These are phyloP conservation scores for Epizoanthus ramosus DNA, from an alignment of 92 coral and sea anemone genomes.

Conservation along the genomic window DNA sequence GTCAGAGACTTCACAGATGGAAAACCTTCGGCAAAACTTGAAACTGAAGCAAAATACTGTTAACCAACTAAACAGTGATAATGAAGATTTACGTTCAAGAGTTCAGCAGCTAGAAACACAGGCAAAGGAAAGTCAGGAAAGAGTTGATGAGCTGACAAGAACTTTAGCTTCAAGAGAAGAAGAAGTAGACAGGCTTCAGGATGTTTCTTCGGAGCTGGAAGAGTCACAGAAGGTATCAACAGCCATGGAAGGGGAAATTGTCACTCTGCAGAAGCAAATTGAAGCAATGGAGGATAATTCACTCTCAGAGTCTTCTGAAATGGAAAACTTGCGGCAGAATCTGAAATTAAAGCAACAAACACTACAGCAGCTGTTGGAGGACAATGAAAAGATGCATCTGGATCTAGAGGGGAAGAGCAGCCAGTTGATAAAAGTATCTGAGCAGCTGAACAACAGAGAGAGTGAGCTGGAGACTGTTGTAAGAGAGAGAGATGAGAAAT, in stretches of 20 bases:
- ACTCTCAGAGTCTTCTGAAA: constrained; percentile 78
- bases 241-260: constrained; percentile 66
- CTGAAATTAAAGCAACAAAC: constrained; percentile 80
- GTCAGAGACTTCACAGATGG: constrained; percentile 83
- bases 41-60: constrained; percentile 83
- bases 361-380: constrained; percentile 78
- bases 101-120: constrained; percentile 65
- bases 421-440: constrained; percentile 46
- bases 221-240: constrained; percentile 45
- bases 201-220: constrained; percentile 52
- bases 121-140: constrained; percentile 73
- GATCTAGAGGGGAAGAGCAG: constrained; percentile 51
- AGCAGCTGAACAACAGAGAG: constrained; percentile 56
- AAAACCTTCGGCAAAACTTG: constrained; percentile 80
- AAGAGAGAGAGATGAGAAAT: constrained; percentile 71
- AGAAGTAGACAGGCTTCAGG: constrained; percentile 54
- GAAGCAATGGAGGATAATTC: constrained; percentile 81
- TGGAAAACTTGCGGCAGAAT: constrained; percentile 81
- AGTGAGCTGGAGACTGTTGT: constrained; percentile 63
- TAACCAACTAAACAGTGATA: constrained; percentile 76
- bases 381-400: constrained; percentile 76
- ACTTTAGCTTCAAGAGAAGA: constrained; percentile 55
- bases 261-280: constrained; percentile 57
- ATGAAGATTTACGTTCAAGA: constrained; percentile 75
- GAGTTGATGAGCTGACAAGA: constrained; percentile 61